A percentile compares a stretch with the other conserved stretches of the same genome.
phyloP scores from a whole-genome alignment of 2,113 vertebrate genomes.

The Formicarius rufipectus region DNA sequence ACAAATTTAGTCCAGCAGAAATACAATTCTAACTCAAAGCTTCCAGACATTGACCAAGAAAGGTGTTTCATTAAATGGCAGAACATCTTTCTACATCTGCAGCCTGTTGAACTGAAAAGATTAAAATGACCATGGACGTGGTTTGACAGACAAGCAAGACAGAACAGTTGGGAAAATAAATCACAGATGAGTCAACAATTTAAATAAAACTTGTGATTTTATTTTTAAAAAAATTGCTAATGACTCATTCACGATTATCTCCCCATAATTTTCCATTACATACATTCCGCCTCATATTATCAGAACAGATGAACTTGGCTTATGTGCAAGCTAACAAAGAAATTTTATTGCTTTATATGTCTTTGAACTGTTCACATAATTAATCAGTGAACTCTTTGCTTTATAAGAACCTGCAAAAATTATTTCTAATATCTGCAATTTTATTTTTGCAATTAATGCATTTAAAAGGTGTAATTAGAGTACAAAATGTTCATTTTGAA shows the following conservation, averaged over 20 bases:
- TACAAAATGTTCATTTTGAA: background rate
- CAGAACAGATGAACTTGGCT: constrained; percentile 35
- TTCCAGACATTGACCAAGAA: background rate
- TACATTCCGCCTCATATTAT: background rate
- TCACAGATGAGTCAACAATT: constrained; percentile 56
- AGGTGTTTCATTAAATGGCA: background rate
- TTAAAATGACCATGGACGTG: background rate
- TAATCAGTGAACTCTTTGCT: background rate
- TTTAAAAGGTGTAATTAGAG: background rate
- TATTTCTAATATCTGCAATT: background rate
- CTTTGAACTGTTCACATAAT: background rate
- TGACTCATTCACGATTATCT: constrained; percentile 50
- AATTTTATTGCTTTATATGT: background rate
- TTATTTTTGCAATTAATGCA: background rate
- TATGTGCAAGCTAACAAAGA: background rate
- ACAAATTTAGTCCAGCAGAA: background rate
- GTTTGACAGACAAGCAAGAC: constrained; percentile 8
- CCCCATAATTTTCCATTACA: constrained; percentile 13
- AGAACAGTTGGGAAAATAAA: constrained; percentile 53
- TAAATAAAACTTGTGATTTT: constrained; percentile 57
- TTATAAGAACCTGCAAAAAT: background rate
- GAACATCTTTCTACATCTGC: background rate
- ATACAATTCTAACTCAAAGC: background rate
- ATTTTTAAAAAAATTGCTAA: constrained; percentile 25
- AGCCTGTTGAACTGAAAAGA: background rate